Conservation (phyloP, 2,113 vertebrate species). For the Vimba vimba region DNA sequence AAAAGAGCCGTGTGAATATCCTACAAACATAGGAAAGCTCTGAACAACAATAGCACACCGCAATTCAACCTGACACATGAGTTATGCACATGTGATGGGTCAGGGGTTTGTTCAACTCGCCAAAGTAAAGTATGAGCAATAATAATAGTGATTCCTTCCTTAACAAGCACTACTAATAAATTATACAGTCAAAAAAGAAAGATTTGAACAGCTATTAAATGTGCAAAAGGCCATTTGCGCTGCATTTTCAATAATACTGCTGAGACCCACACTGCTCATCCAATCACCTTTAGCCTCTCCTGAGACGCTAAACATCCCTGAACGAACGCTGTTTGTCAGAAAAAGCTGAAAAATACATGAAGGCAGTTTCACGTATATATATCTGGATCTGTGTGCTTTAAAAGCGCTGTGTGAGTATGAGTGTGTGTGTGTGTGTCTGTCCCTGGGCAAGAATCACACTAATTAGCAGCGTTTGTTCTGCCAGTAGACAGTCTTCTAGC, state of each 20-base stretch:
- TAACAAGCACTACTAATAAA: not conserved
- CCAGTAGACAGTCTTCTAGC: constrained; percentile 2
- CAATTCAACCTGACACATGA: not conserved
- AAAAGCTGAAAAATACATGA: not conserved
- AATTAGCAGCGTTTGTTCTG: not conserved
- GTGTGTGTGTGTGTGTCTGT: not conserved
- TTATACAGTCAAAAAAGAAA: not conserved
- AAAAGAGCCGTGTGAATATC: not conserved
- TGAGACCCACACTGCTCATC: not conserved
- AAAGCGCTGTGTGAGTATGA: too few relatives aligned
- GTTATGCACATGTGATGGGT: not conserved
- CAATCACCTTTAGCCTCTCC: not conserved
- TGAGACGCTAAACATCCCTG: not conserved
- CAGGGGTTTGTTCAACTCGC: not conserved
- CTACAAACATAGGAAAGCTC: not conserved
- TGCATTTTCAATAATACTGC: not conserved
- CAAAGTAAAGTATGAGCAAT: not conserved
- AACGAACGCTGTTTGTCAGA: not conserved
- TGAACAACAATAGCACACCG: not conserved
- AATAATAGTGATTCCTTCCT: not conserved
- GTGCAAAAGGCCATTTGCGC: not conserved
- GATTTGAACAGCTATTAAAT: constrained; percentile 15
- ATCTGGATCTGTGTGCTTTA: not conserved
- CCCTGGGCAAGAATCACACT: not conserved
- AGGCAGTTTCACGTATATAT: not conserved